These are phyloP conservation scores for Pterophyllum scalare DNA, from an alignment of 2,113 vertebrate species.

Conservation along the genomic window DNA sequence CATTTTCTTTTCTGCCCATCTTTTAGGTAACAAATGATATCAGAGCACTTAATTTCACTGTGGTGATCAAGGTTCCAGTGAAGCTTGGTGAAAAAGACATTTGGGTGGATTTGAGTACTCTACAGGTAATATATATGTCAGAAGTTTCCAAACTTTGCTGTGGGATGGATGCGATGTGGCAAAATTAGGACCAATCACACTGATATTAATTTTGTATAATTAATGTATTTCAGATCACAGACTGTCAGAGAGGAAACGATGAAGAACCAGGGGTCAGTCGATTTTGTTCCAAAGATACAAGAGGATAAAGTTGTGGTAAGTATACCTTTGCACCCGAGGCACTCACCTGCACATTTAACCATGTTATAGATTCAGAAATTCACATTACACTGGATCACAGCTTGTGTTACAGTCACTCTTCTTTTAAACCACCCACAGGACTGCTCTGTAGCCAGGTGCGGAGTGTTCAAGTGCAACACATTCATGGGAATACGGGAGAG, in stretches of 20 bases:
- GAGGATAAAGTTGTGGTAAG: slow-evolving; percentile 69
- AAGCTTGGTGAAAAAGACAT: slow-evolving; percentile 71
- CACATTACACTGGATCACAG: neutral
- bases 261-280: neutral
- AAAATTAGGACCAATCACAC: neutral
- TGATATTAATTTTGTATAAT: neutral
- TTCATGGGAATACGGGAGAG: slow-evolving; percentile 54
- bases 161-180: neutral
- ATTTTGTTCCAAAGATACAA: slow-evolving; percentile 60
- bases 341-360: too few relatives aligned
- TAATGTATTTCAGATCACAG: slow-evolving; percentile 72
- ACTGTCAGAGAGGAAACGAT: slow-evolving; percentile 44
- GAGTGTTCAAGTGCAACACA: slow-evolving; percentile 70
- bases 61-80: slow-evolving; percentile 81
- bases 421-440: slow-evolving; percentile 65
- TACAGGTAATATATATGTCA: slow-evolving; percentile 47
- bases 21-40: slow-evolving; percentile 79
- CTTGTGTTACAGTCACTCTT: neutral
- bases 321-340: neutral
- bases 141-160: neutral
- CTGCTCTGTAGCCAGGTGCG: slow-evolving; percentile 81
- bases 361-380: neutral
- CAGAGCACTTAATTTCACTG: slow-evolving; percentile 67
- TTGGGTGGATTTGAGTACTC: slow-evolving; percentile 70
- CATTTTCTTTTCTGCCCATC: neutral